These are phyloP conservation scores for Manis pentadactyla DNA, from an alignment of 2,797 vertebrate genomes.

Conservation along the genomic window DNA sequence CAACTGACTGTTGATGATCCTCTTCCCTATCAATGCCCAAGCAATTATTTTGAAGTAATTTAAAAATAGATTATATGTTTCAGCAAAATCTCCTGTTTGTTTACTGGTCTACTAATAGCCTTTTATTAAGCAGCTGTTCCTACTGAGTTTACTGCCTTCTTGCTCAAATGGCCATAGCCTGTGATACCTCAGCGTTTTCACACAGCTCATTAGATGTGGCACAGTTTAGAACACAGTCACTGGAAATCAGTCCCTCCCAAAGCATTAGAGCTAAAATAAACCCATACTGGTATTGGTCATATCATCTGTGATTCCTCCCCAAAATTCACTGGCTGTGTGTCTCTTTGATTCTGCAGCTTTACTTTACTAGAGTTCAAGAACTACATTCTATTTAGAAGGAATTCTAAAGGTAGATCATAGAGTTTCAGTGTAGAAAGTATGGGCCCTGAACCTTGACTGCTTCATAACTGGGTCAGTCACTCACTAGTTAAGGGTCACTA, in stretches of 20 bases:
- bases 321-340: too few species aligned
- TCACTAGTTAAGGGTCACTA: too few species aligned
- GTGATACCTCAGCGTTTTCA: slow-evolving; percentile 44
- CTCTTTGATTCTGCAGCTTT: not conserved
- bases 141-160: slow-evolving; percentile 9
- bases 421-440: not conserved
- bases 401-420: not conserved
- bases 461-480: accelerated
- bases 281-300: not conserved
- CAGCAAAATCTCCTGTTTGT: slow-evolving; percentile 28
- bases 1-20: not conserved
- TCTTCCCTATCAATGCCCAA: not conserved
- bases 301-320: not conserved
- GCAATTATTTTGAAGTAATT: slow-evolving; percentile 13
- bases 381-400: not conserved
- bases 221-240: not conserved
- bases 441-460: not conserved
- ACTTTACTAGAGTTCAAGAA: not conserved
- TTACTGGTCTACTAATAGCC: slow-evolving; percentile 15
- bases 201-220: not conserved
- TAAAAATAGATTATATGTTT: slow-evolving; percentile 45
- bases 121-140: slow-evolving; percentile 52
- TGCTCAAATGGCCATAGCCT: not conserved
- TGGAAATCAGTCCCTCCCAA: not conserved
- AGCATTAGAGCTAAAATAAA: slow-evolving; percentile 10